Conservation (phyloP, 2,888 invertebrate species). For the Chrysomela aeneicollis region DNA sequence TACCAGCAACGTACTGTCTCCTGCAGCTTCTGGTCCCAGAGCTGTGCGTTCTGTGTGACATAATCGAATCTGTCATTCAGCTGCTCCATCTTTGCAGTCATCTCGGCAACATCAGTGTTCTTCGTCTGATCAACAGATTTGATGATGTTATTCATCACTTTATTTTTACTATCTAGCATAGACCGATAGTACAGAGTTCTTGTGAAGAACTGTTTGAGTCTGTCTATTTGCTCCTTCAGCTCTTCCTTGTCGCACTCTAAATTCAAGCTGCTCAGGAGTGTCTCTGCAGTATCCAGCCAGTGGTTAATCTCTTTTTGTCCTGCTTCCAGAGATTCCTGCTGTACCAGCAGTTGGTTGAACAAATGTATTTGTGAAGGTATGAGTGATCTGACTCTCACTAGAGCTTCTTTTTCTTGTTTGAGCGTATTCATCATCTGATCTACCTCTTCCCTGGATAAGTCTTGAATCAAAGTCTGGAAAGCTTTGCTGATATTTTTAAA, state of each 20-base stretch:
- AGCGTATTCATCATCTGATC: slow-evolving; percentile 88
- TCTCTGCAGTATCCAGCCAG: slow-evolving; percentile 89
- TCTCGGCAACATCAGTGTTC: slow-evolving; percentile 77
- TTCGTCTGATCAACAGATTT: slow-evolving; percentile 79
- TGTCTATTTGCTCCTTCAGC: slow-evolving; percentile 79
- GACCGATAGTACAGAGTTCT: slow-evolving; percentile 90
- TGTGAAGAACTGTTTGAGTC: slow-evolving; percentile 87
- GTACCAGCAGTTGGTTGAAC: slow-evolving; percentile 83
- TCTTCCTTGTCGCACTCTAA: slow-evolving; percentile 74
- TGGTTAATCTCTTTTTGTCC: slow-evolving; percentile 85
- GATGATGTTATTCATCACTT: slow-evolving; percentile 87
- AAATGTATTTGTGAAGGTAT: slow-evolving; percentile 84
- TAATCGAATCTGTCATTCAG: slow-evolving; percentile 85
- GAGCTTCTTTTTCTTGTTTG: slow-evolving; percentile 87
- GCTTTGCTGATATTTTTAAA: slow-evolving; percentile 92
- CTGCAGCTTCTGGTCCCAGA: slow-evolving; percentile 81
- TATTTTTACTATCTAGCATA: slow-evolving; percentile 94
- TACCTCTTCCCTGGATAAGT: slow-evolving; percentile 88
- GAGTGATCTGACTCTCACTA: slow-evolving; percentile 83
- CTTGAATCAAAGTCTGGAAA: slow-evolving; percentile 89
- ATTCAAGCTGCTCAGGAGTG: slow-evolving; percentile 68
- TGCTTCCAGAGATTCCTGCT: slow-evolving; percentile 88
- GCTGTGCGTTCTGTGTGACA: slow-evolving; percentile 77
- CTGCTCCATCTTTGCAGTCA: slow-evolving; percentile 75
- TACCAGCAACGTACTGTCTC: slow-evolving; percentile 86